Conservation (phyloP, 2,888 invertebrate genomes). For the Chrysina gloriosa region DNA sequence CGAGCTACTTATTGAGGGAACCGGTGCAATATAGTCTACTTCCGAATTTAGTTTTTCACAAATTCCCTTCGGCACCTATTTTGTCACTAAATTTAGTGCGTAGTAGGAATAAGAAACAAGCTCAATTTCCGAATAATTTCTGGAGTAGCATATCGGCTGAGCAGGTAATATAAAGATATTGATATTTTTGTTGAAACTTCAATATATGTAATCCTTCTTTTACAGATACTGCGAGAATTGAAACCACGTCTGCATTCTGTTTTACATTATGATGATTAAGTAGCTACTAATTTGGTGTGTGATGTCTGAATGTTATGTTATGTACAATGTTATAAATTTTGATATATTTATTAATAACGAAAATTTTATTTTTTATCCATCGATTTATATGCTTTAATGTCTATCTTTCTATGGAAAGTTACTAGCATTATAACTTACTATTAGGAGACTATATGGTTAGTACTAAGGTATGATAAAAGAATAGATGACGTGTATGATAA, state of each 20-base stretch:
- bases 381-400: no score
- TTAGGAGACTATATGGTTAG: no score
- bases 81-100: constrained; percentile 18
- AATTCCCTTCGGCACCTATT: constrained; percentile 22
- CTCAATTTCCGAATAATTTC: background rate
- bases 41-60: constrained; percentile 18
- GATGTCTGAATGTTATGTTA: no score
- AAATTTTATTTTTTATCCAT: no score
- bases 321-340: no score
- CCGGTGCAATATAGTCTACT: constrained; percentile 21
- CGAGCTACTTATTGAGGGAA: constrained; percentile 35
- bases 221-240: constrained; percentile 16
- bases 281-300: no score
- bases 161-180: background rate
- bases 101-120: constrained; percentile 7
- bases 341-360: no score
- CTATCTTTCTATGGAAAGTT: no score
- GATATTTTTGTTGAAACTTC: background rate
- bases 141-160: constrained; percentile 12
- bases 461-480: no score
- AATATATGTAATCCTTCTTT: background rate
- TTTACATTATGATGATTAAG: constrained; percentile 14
- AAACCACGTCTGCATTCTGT: background rate
- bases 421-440: no score
- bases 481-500: no score